These are phyloP conservation scores for Psittacara wagleri DNA, from an alignment of 2,113 vertebrate genomes.

Conservation along the genomic window DNA sequence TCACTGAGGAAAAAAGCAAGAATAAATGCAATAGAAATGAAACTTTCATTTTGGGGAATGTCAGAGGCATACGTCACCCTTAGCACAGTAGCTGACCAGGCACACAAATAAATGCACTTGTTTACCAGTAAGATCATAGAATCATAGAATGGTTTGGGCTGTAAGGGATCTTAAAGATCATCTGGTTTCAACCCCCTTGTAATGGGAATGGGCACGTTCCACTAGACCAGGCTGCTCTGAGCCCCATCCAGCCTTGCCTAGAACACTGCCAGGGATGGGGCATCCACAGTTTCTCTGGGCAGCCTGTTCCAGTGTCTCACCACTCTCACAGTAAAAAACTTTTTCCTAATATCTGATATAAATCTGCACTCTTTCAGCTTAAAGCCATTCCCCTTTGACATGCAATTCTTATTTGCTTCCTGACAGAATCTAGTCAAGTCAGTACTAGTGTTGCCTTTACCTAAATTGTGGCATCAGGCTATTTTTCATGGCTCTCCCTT, in stretches of 20 bases:
- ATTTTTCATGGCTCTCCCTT: neutral
- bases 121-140: neutral
- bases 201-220: neutral
- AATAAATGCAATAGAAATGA: neutral
- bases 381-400: neutral
- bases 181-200: neutral
- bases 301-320: neutral
- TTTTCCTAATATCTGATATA: neutral
- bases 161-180: neutral
- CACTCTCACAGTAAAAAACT: neutral
- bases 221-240: neutral
- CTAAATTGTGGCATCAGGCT: neutral
- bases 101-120: neutral
- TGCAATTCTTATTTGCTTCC: neutral
- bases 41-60: neutral
- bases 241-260: neutral
- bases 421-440: neutral
- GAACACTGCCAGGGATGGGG: neutral
- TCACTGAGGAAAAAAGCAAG: neutral
- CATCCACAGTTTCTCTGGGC: neutral
- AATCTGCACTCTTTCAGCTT: neutral
- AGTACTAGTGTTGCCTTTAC: neutral
- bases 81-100: neutral
- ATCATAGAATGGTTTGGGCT: neutral
- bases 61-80: neutral